Evolutionary conservation across 2,888 invertebrate species (phyloP).

Genomic region (Eremobia ochroleuca): DNA sequence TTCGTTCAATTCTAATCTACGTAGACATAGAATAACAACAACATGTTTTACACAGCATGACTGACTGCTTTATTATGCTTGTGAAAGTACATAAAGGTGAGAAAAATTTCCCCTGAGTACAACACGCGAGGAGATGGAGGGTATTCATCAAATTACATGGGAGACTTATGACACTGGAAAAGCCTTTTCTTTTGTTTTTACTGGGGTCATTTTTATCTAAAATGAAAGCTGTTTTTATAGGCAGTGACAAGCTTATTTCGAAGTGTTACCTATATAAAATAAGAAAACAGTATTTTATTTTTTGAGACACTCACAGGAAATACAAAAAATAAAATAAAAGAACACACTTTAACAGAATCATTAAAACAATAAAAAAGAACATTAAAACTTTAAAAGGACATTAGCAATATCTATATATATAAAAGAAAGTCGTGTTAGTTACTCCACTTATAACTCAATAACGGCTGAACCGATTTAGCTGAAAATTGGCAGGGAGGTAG

Average conservation of each 20-base stretch:
- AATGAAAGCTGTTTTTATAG: background rate
- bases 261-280: background rate
- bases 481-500: no score
- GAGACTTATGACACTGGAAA: slow-evolving; percentile 14
- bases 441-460: no score
- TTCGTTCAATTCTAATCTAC: background rate
- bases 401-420: no score
- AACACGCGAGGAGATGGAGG: slow-evolving; percentile 10
- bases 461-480: no score
- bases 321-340: no score
- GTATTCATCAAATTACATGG: slow-evolving; percentile 30
- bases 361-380: no score
- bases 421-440: no score
- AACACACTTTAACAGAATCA: no score
- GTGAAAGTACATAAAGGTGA: slow-evolving; percentile 28
- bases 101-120: slow-evolving; percentile 46
- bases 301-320: no score
- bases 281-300: no score
- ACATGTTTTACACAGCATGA: background rate
- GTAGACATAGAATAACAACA: background rate
- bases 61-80: slow-evolving; percentile 32
- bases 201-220: slow-evolving; percentile 1
- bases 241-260: background rate
- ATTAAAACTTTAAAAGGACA: no score
- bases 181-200: slow-evolving; percentile 5